Conservation (phyloP, 2,113 vertebrate genomes). For the Istiophorus platypterus region DNA sequence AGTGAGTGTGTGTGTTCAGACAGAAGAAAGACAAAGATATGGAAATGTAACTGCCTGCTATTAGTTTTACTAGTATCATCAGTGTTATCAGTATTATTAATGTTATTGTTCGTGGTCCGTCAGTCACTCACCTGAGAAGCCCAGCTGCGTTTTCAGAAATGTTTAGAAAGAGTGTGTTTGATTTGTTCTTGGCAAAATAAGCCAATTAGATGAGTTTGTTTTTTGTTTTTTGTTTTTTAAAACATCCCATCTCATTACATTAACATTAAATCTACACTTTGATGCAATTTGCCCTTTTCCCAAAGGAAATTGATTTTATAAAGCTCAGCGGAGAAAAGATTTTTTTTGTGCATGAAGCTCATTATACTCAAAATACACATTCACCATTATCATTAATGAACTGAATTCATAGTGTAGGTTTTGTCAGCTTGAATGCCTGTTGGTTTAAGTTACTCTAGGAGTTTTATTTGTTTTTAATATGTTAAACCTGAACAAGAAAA, state of each 20-base stretch:
- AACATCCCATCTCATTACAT: neutral
- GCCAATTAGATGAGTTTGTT: neutral
- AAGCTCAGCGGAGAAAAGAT: neutral
- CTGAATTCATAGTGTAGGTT: neutral
- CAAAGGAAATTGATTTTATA: neutral
- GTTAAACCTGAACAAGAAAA: neutral
- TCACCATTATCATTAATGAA: neutral
- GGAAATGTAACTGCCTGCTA: conserved; percentile 3
- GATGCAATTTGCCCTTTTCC: neutral
- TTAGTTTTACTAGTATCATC: too few relatives aligned
- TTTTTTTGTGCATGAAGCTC: neutral
- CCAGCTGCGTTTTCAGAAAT: conserved; percentile 24
- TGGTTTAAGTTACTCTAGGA: neutral
- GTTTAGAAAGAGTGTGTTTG: neutral
- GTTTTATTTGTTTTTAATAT: too few relatives aligned
- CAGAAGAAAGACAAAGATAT: neutral
- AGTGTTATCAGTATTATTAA: neutral
- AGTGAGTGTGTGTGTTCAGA: conserved; percentile 21
- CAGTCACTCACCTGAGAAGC: neutral
- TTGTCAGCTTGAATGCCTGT: neutral
- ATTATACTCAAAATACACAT: conserved; percentile 10
- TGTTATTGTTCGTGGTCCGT: neutral
- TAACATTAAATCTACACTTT: neutral
- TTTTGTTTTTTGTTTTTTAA: neutral
- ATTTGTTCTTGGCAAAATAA: conserved; percentile 32